Conservation (phyloP, 2,113 vertebrate genomes). For the Eolophus roseicapilla region DNA sequence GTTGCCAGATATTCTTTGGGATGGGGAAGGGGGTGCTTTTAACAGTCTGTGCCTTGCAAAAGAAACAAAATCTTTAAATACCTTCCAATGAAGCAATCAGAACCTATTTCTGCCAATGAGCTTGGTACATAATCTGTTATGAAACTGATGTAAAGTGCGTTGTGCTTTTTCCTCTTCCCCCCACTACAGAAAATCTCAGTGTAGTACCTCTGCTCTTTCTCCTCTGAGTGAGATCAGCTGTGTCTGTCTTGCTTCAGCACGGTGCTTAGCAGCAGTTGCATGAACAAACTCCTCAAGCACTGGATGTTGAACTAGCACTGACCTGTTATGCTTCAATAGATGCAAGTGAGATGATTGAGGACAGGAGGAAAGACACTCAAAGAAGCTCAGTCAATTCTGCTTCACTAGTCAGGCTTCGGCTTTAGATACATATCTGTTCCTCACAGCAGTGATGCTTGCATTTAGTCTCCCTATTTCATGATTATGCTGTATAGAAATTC, state of each 20-base stretch:
- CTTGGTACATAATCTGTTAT: not conserved
- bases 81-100: not conserved
- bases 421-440: not conserved
- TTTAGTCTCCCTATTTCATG: not conserved
- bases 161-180: not conserved
- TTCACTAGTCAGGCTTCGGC: not conserved
- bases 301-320: not conserved
- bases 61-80: not conserved
- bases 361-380: not conserved
- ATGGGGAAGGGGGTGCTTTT: not conserved
- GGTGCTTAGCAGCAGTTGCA: not conserved
- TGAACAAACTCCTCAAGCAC: not conserved
- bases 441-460: rapidly evolving
- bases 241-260: not conserved
- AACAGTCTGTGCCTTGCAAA: not conserved
- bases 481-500: not conserved
- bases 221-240: not conserved
- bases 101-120: not conserved
- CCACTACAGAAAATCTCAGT: not conserved
- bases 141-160: not conserved
- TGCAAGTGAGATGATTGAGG: not conserved
- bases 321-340: not conserved
- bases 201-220: not conserved
- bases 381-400: not conserved
- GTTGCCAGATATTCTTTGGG: not conserved